phyloP scores from a whole-genome alignment of 1,140 invertebrate species.

The Eciton burchellii region DNA sequence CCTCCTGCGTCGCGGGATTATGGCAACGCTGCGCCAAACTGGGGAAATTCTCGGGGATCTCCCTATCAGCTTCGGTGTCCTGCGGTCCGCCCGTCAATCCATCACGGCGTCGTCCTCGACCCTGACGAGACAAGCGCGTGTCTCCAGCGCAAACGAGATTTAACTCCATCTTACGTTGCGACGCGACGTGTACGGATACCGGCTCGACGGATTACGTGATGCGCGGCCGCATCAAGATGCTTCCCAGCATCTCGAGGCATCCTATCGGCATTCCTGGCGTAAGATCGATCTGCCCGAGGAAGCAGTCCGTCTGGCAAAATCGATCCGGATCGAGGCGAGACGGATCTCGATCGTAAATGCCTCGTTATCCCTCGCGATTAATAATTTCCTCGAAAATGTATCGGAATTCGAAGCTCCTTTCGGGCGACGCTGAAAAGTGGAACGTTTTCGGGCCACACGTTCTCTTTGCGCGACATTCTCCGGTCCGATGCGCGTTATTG shows the following conservation, averaged over 20 bases:
- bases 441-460: neutral
- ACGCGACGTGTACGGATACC: neutral
- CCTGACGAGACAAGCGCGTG: slow-evolving; percentile 12
- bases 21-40: neutral
- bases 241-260: neutral
- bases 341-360: no score
- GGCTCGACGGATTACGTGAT: neutral
- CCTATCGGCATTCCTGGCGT: no score
- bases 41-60: slow-evolving; percentile 32
- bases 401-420: no score
- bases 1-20: no score
- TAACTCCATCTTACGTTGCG: slow-evolving; percentile 15
- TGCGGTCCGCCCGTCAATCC: slow-evolving; percentile 36
- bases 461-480: neutral
- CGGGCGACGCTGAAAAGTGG: neutral
- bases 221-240: neutral
- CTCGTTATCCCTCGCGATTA: no score
- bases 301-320: no score
- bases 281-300: no score
- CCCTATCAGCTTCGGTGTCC: slow-evolving; percentile 18
- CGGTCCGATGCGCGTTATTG: neutral
- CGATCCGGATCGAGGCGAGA: no score
- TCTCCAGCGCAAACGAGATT: slow-evolving; percentile 35
- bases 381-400: no score
- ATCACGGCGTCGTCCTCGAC: slow-evolving; percentile 27